Base-by-base conservation (phyloP, 2,797 vertebrate genomes). In the Danio aesculapii region DNA sequence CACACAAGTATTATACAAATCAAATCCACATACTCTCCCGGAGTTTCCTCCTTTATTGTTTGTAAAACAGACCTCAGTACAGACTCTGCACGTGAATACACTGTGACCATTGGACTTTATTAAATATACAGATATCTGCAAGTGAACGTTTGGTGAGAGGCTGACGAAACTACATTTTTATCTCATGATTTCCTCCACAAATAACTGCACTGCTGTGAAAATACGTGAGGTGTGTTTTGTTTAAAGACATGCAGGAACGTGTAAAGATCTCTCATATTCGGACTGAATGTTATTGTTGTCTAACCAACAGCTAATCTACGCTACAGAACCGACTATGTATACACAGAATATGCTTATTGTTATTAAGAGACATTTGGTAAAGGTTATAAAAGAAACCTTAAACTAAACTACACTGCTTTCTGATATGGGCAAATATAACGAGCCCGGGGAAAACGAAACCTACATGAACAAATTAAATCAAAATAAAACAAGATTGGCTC, bases 211-310 rank as follows among this genome's bases (percentile, higher is more conserved):
- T 75, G 87, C 83, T 83, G 19, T 85, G 83, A 77, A 79, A 88
- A 87, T 88, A 89, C 39, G n/a, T 61, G 77, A 82, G 79, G 84
- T 84, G 68, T 84, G 88, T 81, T 86, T 81, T 87, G 85, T 91
- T 55, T 85, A 71, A 86, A 83, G 85, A 85, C 94, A 95, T 95
- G 94, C 93, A 93, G 81, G 72, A 88, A 81, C 87, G 83, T 82
- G 63, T 88, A 41, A 83, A 78, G 76, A 16, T 50, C 7, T 44
- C 85, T 68, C 86, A 70, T 87, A 84, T 71, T 81, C 46, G 81
- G 82, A 87, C 83, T 79, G 82, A 80, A 81, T 83, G 84, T 80
- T 72, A 69, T 76, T 70, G 79, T 70, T 73, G 70, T 78, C 74
- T 64, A 43, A 83, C 81, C 86, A 85, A 77, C 81, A 79, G 69